Conservation (phyloP, 2,797 vertebrate species). For the Phylloscopus collybita region DNA sequence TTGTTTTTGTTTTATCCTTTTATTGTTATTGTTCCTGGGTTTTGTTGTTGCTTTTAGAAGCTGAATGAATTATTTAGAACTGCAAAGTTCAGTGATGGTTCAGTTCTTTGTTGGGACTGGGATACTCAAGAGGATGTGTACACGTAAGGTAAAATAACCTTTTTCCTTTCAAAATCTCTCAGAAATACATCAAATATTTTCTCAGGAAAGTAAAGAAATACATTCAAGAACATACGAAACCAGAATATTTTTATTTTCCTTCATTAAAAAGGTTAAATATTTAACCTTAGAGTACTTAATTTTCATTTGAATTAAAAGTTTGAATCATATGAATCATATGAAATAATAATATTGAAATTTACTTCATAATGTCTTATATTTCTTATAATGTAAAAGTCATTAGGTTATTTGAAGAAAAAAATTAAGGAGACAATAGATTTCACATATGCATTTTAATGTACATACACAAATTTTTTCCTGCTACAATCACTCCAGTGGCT, state of each 20-base stretch:
- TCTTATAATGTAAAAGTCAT: background rate
- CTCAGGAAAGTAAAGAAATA: background rate
- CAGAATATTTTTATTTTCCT: background rate
- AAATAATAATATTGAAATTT: background rate
- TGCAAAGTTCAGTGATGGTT: background rate
- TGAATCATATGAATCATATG: background rate
- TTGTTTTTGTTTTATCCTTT: background rate
- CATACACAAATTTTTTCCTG: background rate
- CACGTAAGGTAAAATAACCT: background rate
- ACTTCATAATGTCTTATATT: background rate
- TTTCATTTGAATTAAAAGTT: background rate
- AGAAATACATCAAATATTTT: background rate
- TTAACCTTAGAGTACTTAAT: background rate
- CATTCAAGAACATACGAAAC: background rate
- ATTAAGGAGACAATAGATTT: background rate
- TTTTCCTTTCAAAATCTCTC: background rate
- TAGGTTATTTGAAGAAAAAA: background rate
- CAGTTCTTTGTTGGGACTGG: background rate
- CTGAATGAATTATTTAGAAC: background rate
- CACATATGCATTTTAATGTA: background rate
- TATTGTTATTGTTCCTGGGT: background rate
- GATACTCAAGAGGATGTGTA: background rate
- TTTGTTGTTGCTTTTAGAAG: background rate
- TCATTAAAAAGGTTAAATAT: background rate
- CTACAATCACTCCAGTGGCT: background rate